Evolutionary conservation across 2,888 invertebrate genomes (phyloP), one percentile per base, ranked within the genome.

Genomic region (Willowsia nigromaculata): DNA sequence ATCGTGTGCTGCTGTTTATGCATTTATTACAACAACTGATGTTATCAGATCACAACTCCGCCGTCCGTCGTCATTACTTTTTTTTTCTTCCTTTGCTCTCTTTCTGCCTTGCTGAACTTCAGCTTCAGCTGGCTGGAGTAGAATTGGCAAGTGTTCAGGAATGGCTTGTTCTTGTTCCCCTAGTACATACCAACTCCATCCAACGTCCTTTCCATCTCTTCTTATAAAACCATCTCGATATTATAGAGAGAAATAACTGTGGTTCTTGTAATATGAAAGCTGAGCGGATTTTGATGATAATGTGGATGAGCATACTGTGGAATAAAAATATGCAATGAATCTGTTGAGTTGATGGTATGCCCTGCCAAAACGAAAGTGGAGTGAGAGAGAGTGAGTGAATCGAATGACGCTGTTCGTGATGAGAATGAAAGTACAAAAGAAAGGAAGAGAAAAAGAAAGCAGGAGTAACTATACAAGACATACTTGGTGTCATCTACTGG

Each of bases 301-400:
- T 68, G n/a, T 40, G 40, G 68, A 68, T 68, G 68, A 25, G 22
- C 68, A 37, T 37, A 68, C n/a, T 65, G 68, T 40, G 68, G 37
- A 68, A 68, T 68, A 40, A 37, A 68, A 68, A 27, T 15, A 56
- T 68, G 68, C 40, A 37, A 68, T 40, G 68, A 68, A 68, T 65
- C 65, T 68, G 68, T 68, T 68, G 68, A 68, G 37, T 18, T 68
- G 13, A 7, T 40, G 7, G n/a, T n/a, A 7, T 68, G n/a, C 22
- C 37, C 6, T 68, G 68, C 37, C 65, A 65, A 68, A 25, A 22
- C 18, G 9, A 33, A 68, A 37, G 22, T 68, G n/a, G 18, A 7
- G 18, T n/a, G 2, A 68, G 40, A 9, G 68, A 68, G 40, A 33
- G 18, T 18, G 37, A 18, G 18, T 30, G 22, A 68, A 18, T n/a